Base-by-base conservation (phyloP, 2,113 vertebrate species). In the Platichthys stellatus region DNA sequence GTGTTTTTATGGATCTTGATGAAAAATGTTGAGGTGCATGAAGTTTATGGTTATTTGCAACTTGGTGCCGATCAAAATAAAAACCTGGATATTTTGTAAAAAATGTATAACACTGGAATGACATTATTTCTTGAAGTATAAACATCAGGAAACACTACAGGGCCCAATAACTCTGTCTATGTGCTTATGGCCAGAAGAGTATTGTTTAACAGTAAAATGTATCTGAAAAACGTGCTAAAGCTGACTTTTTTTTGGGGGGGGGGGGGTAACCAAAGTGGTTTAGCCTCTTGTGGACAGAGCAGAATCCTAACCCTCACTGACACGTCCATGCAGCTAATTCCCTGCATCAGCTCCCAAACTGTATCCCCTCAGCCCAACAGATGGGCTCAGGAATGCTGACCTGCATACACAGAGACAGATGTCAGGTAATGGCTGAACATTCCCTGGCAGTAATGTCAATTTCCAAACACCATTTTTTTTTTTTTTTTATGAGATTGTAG, bases 361-460 rank as follows among this genome's bases (percentile, higher is more conserved):
- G 59, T 53, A 49, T 72, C 11, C 17, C 38, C 26, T 38, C 64
- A 38, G 56, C 10, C 59, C 26, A 43, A 53, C 38, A 40, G 21
- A 23, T 24, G 12, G 38, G 63, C 62, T 43, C 35, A 78, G 84
- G 82, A 86, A 89, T 87, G 62, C 78, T 61, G 69, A 80, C 45
- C 63, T 49, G 56, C 23, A 62, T 65, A 24, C 61, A 64, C 57
- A 63, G 63, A 79, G 78, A 81, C 86, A 86, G 74, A 83, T 81
- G 81, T 80, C 80, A 83, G 77, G 70, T 84, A 72, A 78, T 10
- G 67, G 53, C 43, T 79, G 67, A 63, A 69, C 69, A 54, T 86
- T 86, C 75, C 65, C 68, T 72, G 74, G 70, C 76, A 74, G 49
- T 31, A 53, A 65, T 65, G 72, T 57, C 60, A 11, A 64, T 84